Percentiles rank a stretch among this genome's conserved stretches.
Conservation (phyloP, 92 coral and sea anemone species). For the Virgularia gustaviana region DNA sequence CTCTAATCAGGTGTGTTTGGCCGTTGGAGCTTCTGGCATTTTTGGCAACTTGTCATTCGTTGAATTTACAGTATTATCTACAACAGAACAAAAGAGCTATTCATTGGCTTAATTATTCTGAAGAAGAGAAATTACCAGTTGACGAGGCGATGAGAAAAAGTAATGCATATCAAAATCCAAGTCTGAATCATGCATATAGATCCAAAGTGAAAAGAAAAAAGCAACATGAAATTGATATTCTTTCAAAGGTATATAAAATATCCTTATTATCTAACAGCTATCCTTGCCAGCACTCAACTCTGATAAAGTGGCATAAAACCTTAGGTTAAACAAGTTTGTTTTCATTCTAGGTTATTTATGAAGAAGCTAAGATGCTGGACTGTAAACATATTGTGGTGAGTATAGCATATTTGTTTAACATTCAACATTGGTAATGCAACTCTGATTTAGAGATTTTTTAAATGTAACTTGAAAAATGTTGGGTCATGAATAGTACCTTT, state of each 20-base stretch:
- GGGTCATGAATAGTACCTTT: no score
- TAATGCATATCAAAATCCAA: background rate
- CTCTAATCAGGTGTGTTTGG: constrained; percentile 19
- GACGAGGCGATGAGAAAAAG: background rate
- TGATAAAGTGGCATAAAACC: no score
- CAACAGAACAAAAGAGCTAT: no score
- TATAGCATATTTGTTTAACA: background rate
- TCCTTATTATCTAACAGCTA: no score
- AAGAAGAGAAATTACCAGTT: background rate
- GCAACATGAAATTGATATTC: constrained; percentile 21
- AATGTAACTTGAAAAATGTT: no score
- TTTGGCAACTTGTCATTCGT: constrained; percentile 11
- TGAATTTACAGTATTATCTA: constrained; percentile 1
- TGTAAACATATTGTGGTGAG: constrained; percentile 34
- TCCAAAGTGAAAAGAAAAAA: constrained; percentile 22
- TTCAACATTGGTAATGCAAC: background rate
- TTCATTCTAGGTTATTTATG: constrained; percentile 18
- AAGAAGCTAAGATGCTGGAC: constrained; percentile 1
- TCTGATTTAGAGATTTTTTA: no score
- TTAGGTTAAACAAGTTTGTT: background rate
- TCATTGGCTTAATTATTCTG: background rate
- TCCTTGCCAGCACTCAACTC: no score
- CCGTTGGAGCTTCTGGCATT: constrained; percentile 31
- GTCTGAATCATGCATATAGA: constrained; percentile 7
- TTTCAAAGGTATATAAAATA: constrained; percentile 10